A percentile compares a stretch with the other conserved stretches of the same genome.
Conservation (phyloP, 2,113 vertebrate species). For the Sinocyclocheilus maitianheensis region DNA sequence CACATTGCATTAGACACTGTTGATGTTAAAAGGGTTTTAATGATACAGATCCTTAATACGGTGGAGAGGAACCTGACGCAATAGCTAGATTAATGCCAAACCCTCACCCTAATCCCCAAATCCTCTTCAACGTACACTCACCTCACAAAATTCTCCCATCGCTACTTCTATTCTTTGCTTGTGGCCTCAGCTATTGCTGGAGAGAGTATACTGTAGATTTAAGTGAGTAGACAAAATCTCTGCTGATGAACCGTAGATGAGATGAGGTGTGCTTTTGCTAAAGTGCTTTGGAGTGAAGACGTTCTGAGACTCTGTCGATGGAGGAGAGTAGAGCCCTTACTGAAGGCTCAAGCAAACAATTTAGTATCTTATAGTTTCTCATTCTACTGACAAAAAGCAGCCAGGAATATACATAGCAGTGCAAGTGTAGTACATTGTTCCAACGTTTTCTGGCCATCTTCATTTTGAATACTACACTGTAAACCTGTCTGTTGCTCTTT, state of each 20-base stretch:
- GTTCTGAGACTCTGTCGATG: neutral
- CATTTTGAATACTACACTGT: neutral
- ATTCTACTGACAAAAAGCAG: neutral
- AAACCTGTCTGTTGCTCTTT: neutral
- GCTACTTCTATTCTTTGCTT: neutral
- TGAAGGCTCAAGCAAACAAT: neutral
- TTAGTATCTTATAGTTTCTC: neutral
- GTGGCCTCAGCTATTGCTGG: neutral
- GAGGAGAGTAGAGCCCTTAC: neutral
- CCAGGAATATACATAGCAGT: neutral
- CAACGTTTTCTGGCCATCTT: neutral
- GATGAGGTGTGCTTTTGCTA: constrained; percentile 13
- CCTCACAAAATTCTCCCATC: constrained; percentile 20
- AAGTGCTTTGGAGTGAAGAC: constrained; percentile 18
- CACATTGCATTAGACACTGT: neutral
- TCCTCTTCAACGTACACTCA: constrained; percentile 10
- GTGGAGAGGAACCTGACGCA: constrained; percentile 1
- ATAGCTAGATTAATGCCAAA: constrained; percentile 27
- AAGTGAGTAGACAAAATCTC: constrained; percentile 5
- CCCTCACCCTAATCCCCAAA: constrained; percentile 36
- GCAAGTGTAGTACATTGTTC: neutral
- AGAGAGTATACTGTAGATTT: neutral
- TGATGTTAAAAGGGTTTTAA: neutral
- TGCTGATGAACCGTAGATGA: constrained; percentile 31
- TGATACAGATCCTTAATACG: constrained; percentile 6